phyloP scores from a whole-genome alignment of 2,888 invertebrate species.

The Phyllotreta cruciferae region DNA sequence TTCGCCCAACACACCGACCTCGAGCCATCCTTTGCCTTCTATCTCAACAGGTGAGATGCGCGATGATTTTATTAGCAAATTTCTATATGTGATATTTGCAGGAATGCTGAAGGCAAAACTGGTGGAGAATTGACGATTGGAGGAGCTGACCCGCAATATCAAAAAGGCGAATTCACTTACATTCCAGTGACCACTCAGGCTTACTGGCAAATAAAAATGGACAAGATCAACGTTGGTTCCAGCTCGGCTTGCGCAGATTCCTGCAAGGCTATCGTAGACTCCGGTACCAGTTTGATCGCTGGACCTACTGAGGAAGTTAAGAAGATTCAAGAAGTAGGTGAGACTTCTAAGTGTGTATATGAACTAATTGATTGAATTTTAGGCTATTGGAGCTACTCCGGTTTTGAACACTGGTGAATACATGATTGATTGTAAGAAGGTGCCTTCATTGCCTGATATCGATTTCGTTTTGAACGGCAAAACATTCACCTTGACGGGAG shows the following conservation, averaged over 20 bases:
- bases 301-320: constrained; percentile 83
- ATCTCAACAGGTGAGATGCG: constrained; percentile 72
- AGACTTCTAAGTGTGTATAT: neutral
- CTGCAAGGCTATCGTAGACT: constrained; percentile 93
- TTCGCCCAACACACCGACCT: constrained; percentile 73
- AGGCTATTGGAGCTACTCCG: constrained; percentile 72
- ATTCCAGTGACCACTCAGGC: constrained; percentile 81
- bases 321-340: constrained; percentile 76
- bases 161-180: constrained; percentile 87
- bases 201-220: constrained; percentile 93
- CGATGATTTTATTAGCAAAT: neutral
- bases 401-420: constrained; percentile 80
- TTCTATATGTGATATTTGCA: constrained; percentile 50
- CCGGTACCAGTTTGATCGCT: constrained; percentile 93
- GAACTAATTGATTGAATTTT: neutral
- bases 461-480: constrained; percentile 77
- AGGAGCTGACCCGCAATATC: constrained; percentile 92
- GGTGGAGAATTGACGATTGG: constrained; percentile 92
- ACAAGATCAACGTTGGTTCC: constrained; percentile 66
- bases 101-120: constrained; percentile 73
- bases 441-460: constrained; percentile 80
- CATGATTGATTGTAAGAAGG: constrained; percentile 76
- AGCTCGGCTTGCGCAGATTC: constrained; percentile 74
- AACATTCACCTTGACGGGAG: constrained; percentile 75
- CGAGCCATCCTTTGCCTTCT: constrained; percentile 86